Evolutionary conservation across 2,797 vertebrate genomes (phyloP).

Genomic region (Poecilia velifera): DNA sequence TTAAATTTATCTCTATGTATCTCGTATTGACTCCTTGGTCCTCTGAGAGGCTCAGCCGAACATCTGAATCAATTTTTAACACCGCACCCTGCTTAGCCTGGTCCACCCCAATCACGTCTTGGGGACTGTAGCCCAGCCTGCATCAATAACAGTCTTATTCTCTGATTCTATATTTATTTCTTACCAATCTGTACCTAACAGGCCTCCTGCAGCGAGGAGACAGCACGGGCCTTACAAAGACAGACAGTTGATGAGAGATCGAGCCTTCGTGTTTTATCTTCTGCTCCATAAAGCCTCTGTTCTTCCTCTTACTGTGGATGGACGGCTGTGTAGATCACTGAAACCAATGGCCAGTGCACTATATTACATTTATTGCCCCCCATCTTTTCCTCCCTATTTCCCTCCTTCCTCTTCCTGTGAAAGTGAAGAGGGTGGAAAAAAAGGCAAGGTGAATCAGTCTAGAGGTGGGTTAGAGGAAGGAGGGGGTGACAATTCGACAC

Average conservation of each 20-base stretch:
- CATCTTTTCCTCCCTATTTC: constrained; percentile 32
- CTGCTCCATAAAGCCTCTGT: constrained; percentile 78
- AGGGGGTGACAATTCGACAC: constrained; percentile 71
- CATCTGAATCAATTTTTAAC: constrained; percentile 43
- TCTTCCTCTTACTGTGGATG: constrained; percentile 71
- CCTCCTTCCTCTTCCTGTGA: constrained; percentile 47
- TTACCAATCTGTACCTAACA: constrained; percentile 38
- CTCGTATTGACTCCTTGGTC: constrained; percentile 45
- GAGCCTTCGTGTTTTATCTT: constrained; percentile 69
- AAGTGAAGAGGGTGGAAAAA: constrained; percentile 54
- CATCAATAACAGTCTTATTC: constrained; percentile 44
- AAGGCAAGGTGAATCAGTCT: constrained; percentile 50
- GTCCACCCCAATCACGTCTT: constrained; percentile 39
- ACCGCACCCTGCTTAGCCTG: constrained; percentile 20
- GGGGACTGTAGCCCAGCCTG: constrained; percentile 27
- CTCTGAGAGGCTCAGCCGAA: constrained; percentile 31
- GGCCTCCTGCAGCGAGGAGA: constrained; percentile 52
- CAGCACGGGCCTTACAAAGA: constrained; percentile 45
- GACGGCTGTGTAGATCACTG: constrained; percentile 76
- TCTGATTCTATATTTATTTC: constrained; percentile 49
- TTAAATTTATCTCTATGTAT: constrained; percentile 64
- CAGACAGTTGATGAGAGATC: constrained; percentile 74
- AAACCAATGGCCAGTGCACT: constrained; percentile 70
- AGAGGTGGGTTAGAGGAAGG: constrained; percentile 53
- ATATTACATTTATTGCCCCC: constrained; percentile 79